A percentile compares a stretch with the other conserved stretches of the same genome.
phyloP scores from a whole-genome alignment of 2,888 invertebrate genomes.

The Petrolisthes cinctipes region DNA sequence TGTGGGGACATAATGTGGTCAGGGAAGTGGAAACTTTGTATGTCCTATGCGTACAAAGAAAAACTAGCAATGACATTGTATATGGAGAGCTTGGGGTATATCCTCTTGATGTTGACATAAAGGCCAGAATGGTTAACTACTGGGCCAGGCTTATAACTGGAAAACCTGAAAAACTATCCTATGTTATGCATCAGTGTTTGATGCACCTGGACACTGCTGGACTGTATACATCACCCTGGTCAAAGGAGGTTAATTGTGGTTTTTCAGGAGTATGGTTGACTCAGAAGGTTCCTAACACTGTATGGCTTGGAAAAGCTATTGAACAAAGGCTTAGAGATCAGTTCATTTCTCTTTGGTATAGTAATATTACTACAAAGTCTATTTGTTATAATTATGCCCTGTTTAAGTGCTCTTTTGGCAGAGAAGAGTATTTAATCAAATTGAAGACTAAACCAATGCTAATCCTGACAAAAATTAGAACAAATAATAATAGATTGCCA shows the following conservation, averaged over 20 bases:
- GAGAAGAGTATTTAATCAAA: too few species aligned
- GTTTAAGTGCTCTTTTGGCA: too few species aligned
- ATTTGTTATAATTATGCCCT: too few species aligned
- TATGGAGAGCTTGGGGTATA: background rate
- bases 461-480: background rate
- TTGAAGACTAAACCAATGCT: too few species aligned
- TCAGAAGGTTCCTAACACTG: background rate
- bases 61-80: too few species aligned
- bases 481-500: background rate
- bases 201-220: too few species aligned
- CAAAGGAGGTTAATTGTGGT: background rate
- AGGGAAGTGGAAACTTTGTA: too few species aligned
- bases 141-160: background rate
- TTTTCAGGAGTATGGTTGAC: background rate
- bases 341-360: background rate
- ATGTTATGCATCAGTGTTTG: background rate
- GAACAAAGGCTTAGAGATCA: conserved; percentile 10
- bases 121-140: background rate
- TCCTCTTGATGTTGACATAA: background rate
- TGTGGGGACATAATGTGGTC: too few species aligned
- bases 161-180: background rate
- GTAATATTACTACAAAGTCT: background rate
- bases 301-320: background rate
- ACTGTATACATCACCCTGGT: background rate
- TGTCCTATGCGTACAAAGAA: too few species aligned